Percentiles rank a stretch among this genome's conserved stretches.
phyloP scores from a whole-genome alignment of 2,797 vertebrate genomes.

The Columba guinea region DNA sequence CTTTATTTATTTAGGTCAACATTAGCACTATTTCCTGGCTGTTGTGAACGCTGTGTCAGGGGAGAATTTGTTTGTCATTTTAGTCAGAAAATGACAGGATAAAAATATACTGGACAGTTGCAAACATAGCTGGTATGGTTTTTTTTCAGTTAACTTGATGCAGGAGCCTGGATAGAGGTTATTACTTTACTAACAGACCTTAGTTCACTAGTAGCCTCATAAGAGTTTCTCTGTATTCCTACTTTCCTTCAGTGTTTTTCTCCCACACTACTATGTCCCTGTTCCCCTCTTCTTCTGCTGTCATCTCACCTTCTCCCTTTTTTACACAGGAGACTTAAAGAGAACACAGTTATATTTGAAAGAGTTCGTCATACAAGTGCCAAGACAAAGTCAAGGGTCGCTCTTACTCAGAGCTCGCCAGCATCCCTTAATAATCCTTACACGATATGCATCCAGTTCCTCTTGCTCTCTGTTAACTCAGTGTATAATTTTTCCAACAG shows the following conservation, averaged over 20 bases:
- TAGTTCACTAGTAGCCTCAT: background rate
- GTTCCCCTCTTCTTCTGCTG: background rate
- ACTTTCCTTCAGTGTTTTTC: background rate
- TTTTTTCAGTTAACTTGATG: background rate
- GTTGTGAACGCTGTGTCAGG: conserved; percentile 37
- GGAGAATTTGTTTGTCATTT: conserved; percentile 54
- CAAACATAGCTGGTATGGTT: background rate
- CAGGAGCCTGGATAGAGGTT: background rate
- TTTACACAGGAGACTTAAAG: background rate
- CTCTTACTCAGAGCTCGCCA: background rate
- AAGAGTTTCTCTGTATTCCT: background rate
- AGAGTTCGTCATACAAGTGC: background rate
- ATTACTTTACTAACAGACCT: background rate
- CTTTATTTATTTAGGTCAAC: conserved; percentile 61
- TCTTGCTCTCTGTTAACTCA: background rate
- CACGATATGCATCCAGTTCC: background rate
- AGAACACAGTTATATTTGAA: background rate
- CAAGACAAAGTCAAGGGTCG: background rate
- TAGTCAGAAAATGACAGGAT: conserved; percentile 42
- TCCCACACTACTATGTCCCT: background rate
- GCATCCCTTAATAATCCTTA: background rate
- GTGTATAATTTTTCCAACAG: background rate
- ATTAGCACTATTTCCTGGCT: conserved; percentile 47
- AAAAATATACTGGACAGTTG: conserved; percentile 25
- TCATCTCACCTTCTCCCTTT: background rate